Base-by-base conservation (phyloP, 2,888 invertebrate genomes). In the Bugula neritina region DNA sequence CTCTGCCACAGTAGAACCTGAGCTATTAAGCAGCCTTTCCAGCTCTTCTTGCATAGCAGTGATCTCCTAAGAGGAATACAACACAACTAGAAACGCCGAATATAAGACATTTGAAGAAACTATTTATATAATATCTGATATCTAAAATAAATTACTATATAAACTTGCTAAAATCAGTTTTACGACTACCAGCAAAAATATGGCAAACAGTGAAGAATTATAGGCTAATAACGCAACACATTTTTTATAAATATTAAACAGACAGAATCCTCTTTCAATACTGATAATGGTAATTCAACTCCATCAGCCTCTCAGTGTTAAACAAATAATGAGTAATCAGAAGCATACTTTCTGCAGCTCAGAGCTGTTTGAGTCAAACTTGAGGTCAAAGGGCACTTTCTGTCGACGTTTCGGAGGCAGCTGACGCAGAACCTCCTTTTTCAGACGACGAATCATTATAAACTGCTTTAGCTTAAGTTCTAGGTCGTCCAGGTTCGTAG, bases 401-500 rank as follows among this genome's bases (percentile, higher is more conserved):
- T 82, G 82, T 72, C 82, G 75, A 72, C 79, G 80, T 76, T 82
- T 82, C 0, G 81, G 79, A 5, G 82, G 82, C 31, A 82, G 77
- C 73, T 82, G 80, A 0, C 77, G 79, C 0, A 82, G 77, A 10
- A 82, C 82, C 57, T 79, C 77, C 69, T 74, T 76, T 72, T 82
- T 82, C 71, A 80, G 78, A 55, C 82, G 74, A 3, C 82, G 76
- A 27, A 82, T 81, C 81, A 82, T 82, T 73, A 80, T 69, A 34
- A 73, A 70, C 1, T 73, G 71, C 2, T 73, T 73, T 71, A 82
- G 72, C 52, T 75, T 76, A 54, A 74, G 72, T 74, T 82, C 80
- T 10, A 82, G 76, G 69, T 82, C 82, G 69, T 79, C 78, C 55
- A 82, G 74, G 71, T 82, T 81, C 75, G 79, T 80, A 2, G 81